Conservation (phyloP, 2,113 vertebrate genomes). For the Clarias batrachus region DNA sequence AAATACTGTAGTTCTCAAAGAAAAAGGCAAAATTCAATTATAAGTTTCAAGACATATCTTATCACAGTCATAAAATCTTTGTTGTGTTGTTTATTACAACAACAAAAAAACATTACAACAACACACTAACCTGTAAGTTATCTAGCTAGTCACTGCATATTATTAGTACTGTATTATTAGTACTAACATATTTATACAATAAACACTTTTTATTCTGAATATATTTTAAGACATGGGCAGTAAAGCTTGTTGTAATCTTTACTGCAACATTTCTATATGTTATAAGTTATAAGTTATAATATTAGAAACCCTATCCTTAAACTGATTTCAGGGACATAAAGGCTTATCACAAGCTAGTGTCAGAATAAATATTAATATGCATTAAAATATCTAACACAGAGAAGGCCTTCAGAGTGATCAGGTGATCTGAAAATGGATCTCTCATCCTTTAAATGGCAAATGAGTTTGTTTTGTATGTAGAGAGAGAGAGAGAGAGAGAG, state of each 20-base stretch:
- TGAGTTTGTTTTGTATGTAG: conserved; percentile 40
- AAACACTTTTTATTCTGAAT: not conserved
- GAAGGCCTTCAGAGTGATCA: conserved; percentile 4
- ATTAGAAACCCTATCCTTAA: not conserved
- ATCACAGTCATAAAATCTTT: not conserved
- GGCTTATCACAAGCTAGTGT: not conserved
- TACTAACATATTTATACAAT: no score
- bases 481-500: conserved; percentile 21
- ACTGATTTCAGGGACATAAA: not conserved
- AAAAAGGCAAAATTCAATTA: not conserved
- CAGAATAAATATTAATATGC: not conserved
- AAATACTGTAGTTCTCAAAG: not conserved
- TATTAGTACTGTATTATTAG: no score
- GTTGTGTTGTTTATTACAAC: not conserved
- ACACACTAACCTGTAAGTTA: not conserved
- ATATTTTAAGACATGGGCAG: not conserved
- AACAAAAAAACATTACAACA: not conserved
- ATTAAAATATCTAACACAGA: conserved; percentile 1
- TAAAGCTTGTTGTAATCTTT: not conserved
- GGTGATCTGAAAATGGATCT: conserved; percentile 29
- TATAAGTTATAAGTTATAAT: not conserved
- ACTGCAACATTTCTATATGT: not conserved
- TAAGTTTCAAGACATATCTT: not conserved
- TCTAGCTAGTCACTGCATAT: not conserved
- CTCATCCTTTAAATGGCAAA: conserved; percentile 14